phyloP scores from a whole-genome alignment of 2,113 vertebrate genomes.

The Boleophthalmus pectinirostris region DNA sequence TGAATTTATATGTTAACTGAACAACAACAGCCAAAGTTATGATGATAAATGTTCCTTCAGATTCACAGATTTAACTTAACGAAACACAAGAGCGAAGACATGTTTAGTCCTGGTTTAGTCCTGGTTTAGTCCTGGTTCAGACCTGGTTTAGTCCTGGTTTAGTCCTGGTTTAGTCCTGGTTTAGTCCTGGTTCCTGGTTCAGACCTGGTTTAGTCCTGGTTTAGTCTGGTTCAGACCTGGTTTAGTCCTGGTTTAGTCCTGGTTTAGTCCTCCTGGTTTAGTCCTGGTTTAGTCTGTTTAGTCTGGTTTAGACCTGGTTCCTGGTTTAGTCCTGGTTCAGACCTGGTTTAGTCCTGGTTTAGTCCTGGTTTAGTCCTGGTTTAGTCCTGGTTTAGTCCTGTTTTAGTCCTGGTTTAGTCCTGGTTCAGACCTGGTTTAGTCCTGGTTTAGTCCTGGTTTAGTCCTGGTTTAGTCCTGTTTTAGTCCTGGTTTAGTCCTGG shows the following conservation, averaged over 20 bases:
- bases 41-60: too few species aligned
- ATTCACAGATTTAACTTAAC: too few species aligned
- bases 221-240: background rate
- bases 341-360: background rate
- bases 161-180: background rate
- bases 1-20: too few species aligned
- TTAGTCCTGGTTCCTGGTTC: too few species aligned
- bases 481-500: background rate
- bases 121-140: too few species aligned
- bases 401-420: background rate
- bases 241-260: background rate
- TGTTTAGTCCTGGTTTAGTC: too few species aligned
- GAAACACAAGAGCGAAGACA: too few species aligned
- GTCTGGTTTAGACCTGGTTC: too few species aligned
- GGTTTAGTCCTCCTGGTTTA: too few species aligned
- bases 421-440: background rate
- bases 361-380: background rate
- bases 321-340: background rate
- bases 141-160: background rate
- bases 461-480: background rate
- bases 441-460: background rate
- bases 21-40: too few species aligned
- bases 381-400: background rate
- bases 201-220: background rate
- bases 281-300: too few species aligned